These are phyloP conservation scores for Pelochelys cantorii DNA, from an alignment of 2,797 vertebrate species.

Conservation along the genomic window DNA sequence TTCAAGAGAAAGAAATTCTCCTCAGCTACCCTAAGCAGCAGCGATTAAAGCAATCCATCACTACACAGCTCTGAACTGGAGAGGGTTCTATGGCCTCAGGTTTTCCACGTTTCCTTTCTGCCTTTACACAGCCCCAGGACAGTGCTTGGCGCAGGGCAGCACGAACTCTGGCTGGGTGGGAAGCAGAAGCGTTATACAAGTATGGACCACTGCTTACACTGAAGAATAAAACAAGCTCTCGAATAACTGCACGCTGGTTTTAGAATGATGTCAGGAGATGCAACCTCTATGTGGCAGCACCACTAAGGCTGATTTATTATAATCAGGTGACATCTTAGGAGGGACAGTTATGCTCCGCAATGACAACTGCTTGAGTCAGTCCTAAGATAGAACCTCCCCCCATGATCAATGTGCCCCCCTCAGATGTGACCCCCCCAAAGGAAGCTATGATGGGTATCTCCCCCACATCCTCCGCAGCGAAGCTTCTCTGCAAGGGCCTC, in stretches of 20 bases:
- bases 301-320: background rate
- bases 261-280: background rate
- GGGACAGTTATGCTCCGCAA: too few species aligned
- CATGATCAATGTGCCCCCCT: background rate
- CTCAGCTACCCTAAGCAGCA: background rate
- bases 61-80: background rate
- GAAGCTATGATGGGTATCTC: background rate
- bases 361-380: too few species aligned
- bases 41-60: background rate
- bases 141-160: background rate
- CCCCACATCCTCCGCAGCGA: background rate
- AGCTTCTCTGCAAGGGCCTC: background rate
- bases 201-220: background rate
- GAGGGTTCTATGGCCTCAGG: background rate
- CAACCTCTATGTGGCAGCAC: background rate
- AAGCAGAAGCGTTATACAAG: background rate
- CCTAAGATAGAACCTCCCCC: too few species aligned
- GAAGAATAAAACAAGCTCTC: background rate
- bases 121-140: background rate
- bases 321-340: background rate
- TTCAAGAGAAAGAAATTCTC: background rate
- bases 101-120: background rate
- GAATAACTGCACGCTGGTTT: background rate
- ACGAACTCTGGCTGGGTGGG: background rate
- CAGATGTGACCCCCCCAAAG: background rate